Conservation (phyloP, 1,140 invertebrate species). For the Calephelis virginiensis region DNA sequence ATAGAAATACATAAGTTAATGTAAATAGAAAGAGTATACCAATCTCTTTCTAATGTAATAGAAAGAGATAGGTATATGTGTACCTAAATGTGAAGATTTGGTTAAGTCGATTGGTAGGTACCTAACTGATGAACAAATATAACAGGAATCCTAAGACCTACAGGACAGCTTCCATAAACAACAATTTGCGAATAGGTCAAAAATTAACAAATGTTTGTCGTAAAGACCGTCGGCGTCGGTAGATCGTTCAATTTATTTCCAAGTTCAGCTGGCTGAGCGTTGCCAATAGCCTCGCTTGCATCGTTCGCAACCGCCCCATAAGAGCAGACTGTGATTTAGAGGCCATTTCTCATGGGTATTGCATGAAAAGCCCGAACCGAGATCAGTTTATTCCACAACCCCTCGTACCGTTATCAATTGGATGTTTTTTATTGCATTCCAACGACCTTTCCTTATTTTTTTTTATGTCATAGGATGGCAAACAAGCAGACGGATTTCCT, state of each 20-base stretch:
- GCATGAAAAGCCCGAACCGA: slow-evolving; percentile 32
- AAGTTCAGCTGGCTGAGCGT: slow-evolving; percentile 6
- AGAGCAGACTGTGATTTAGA: slow-evolving; percentile 31
- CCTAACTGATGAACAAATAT: no score
- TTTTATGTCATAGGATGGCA: no score
- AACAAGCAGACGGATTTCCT: no score
- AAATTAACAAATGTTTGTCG: slow-evolving; percentile 15
- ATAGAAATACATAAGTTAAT: no score
- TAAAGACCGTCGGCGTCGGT: neutral
- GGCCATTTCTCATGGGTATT: slow-evolving; percentile 52
- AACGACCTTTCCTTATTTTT: neutral
- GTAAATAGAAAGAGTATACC: no score
- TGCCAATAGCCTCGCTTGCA: neutral
- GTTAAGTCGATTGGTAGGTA: no score
- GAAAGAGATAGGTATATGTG: no score
- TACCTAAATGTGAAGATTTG: no score
- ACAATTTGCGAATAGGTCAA: slow-evolving; percentile 4
- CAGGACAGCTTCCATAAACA: neutral
- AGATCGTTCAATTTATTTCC: slow-evolving; percentile 5
- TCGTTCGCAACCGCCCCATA: slow-evolving; percentile 24
- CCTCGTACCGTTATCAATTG: slow-evolving; percentile 30
- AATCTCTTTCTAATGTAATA: no score
- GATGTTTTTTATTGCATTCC: slow-evolving; percentile 24
- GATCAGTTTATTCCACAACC: slow-evolving; percentile 29
- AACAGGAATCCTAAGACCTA: no score